Base-by-base conservation (phyloP, 2,113 vertebrate genomes). In the Martes martes region DNA sequence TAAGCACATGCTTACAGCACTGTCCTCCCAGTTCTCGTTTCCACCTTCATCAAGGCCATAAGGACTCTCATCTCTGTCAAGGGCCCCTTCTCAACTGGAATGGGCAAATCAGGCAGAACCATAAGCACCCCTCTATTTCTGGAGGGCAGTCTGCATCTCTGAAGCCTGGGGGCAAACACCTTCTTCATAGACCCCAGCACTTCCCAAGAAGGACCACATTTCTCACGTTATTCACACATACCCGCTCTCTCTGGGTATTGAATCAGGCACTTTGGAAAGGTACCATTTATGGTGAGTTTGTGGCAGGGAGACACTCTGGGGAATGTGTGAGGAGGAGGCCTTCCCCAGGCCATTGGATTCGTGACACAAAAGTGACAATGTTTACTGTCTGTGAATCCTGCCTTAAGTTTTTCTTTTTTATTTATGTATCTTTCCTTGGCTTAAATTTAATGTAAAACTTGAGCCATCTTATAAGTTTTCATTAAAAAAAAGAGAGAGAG, bases 401-500 rank as follows among this genome's bases (percentile, higher is more conserved):
- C 24, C 63, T 88, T 59, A 21, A 57, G 11, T 47, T 88, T 96
- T 88, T 69, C 36, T 52, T 26, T 79, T 57, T 63, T 61, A 36
- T 57, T 71, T 65, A 7, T 79, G 85, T 84, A 18, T 73, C 81
- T 95, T 83, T 83, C 31, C 11, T 82, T 88, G 71, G 39, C n/a
- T 95, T 96, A 78, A 59, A 42, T 76, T 86, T 74, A 96, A 79
- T 74, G 55, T 74, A 94, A 94, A 94, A 73, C 7, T 69, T 95
- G 82, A 80, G 28, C 39, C 65, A 23, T 55, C 59, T 65, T 95
- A 91, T 71, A 85, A 47, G 69, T 59, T 86, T 82, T 73, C 36
- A n/a, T 65, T 45, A 2, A 81, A 84, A 59, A n/a, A 73, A 13
- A n/a, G 23, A 19, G 65, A 21, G 47, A 50, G 4, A 23, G 15